These are phyloP conservation scores for Oceanodroma leucorhoa DNA, from an alignment of 2,797 vertebrate genomes.

Conservation along the genomic window DNA sequence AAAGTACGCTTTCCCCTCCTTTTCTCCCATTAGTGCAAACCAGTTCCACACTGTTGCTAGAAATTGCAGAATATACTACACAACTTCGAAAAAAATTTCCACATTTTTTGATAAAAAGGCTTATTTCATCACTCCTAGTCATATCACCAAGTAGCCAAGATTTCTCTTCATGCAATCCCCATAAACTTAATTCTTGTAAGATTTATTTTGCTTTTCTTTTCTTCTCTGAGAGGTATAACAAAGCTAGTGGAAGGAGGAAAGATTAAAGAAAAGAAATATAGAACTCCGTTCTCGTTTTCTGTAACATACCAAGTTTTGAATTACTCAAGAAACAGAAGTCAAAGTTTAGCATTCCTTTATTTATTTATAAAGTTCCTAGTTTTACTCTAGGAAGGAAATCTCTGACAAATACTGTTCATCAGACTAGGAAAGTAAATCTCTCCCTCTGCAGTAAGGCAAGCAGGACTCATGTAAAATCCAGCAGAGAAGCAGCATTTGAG, in stretches of 20 bases:
- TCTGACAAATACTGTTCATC: background rate
- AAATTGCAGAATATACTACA: background rate
- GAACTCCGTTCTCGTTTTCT: background rate
- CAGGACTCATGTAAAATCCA: background rate
- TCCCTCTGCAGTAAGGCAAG: background rate
- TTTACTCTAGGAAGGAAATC: background rate
- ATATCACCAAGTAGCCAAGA: background rate
- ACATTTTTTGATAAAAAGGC: background rate
- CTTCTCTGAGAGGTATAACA: background rate
- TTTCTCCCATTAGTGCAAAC: background rate
- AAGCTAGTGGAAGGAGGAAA: background rate
- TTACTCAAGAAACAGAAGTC: background rate
- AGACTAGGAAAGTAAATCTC: background rate
- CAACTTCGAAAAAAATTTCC: accelerated
- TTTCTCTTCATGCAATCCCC: background rate
- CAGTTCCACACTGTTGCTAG: background rate
- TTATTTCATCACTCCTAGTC: background rate
- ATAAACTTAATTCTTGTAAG: background rate
- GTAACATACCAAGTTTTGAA: background rate
- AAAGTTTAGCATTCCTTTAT: background rate
- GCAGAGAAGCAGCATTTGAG: background rate
- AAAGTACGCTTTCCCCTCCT: accelerated
- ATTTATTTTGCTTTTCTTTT: background rate
- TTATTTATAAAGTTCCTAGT: background rate
- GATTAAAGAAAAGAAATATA: background rate